Conservation (phyloP, 1,140 invertebrate genomes). For the Papilio aristodemus region DNA sequence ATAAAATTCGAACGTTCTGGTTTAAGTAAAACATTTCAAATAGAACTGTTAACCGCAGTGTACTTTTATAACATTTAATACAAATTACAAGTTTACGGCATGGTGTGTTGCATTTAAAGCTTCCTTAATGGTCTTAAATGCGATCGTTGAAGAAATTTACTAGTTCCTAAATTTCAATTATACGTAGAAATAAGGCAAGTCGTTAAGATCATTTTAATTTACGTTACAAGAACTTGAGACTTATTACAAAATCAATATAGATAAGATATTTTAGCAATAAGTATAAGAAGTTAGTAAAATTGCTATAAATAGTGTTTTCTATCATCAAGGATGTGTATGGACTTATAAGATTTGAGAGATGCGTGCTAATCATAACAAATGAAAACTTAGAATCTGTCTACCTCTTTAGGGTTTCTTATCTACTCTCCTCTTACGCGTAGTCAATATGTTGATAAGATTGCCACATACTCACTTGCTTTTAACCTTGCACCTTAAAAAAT, state of each 20-base stretch:
- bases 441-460: no score
- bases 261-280: no score
- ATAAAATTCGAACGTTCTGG: background rate
- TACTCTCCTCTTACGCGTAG: no score
- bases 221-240: background rate
- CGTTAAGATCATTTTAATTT: background rate
- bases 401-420: no score
- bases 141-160: constrained; percentile 25
- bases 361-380: no score
- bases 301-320: no score
- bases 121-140: constrained; percentile 25
- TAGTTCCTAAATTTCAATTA: constrained; percentile 13
- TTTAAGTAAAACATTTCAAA: constrained; percentile 3
- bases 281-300: no score
- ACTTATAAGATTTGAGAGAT: no score
- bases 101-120: constrained; percentile 11
- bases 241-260: constrained; percentile 5
- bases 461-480: no score
- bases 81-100: constrained; percentile 24
- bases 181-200: background rate
- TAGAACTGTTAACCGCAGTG: background rate
- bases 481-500: no score
- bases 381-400: no score
- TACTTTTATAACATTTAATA: background rate
- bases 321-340: no score